A percentile compares a stretch with the other conserved stretches of the same genome.
Conservation (phyloP, 1,140 invertebrate genomes). For the Ceratoteleas bidentatus region DNA sequence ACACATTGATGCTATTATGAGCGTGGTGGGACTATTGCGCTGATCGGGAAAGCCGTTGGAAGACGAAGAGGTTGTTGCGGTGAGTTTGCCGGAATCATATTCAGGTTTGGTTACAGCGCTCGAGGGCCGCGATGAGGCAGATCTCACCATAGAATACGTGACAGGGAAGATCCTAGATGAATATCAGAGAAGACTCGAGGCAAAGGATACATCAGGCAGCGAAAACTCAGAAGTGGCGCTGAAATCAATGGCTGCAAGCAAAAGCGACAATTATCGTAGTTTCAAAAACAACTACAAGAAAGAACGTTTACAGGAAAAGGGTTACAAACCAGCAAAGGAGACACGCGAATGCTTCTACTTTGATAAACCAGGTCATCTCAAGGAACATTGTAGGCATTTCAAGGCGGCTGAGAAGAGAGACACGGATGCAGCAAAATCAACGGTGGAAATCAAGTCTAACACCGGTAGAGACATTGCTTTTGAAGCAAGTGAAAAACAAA, state of each 20-base stretch:
- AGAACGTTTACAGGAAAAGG: too few relatives aligned
- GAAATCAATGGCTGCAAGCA: too few relatives aligned
- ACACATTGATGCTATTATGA: conserved; percentile 59
- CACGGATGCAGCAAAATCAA: background rate
- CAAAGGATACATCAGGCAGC: too few relatives aligned
- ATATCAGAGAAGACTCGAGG: conserved; percentile 34
- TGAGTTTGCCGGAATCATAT: conserved; percentile 63
- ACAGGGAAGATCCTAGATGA: conserved; percentile 50
- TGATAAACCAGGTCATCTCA: conserved; percentile 39
- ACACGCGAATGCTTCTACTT: conserved; percentile 29
- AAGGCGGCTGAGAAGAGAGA: background rate
- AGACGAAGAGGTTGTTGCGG: conserved; percentile 60
- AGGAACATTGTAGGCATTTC: conserved; percentile 20
- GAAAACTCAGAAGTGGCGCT: conserved; percentile 15
- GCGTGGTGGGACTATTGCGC: conserved; percentile 50
- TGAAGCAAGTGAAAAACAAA: background rate
- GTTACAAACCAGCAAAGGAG: conserved; percentile 4
- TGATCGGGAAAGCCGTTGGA: conserved; percentile 51
- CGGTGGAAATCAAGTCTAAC: background rate
- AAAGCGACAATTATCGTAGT: too few relatives aligned
- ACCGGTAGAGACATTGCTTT: background rate
- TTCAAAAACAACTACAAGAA: conserved; percentile 5
- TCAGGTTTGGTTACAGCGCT: conserved; percentile 55
- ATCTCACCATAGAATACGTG: conserved; percentile 64
- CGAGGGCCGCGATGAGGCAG: conserved; percentile 56